Base-by-base conservation (phyloP, 2,797 vertebrate species). In the Lycodopsis pacificus region DNA sequence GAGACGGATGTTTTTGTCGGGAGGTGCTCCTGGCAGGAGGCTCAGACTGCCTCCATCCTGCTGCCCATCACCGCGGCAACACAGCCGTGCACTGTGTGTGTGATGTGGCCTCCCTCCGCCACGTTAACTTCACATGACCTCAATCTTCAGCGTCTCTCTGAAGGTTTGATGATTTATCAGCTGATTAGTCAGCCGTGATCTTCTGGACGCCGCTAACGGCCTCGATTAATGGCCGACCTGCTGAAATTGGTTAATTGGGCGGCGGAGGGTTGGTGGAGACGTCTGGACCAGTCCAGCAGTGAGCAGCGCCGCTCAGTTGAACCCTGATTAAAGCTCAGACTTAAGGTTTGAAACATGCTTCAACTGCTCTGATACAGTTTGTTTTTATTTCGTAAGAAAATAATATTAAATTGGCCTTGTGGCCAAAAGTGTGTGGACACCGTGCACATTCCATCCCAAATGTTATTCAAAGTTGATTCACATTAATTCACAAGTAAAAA, bases 81-180 rank as follows among this genome's bases (percentile, higher is more conserved):
- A 4, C 32, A 32, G 51, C 10, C 1, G 46, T 48, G 12, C 40
- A 13, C 40, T 20, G 46, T 20, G 46, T 48, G 46, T 48, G 46
- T 48, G 15, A 38, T 20, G 44, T 48, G 48, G 71, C 34, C 65
- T 65, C 68, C 38, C 38, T 36, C 56, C 65, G 9, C 44, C 65
- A 48, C 54, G 30, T 82, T 71, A 69, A 78, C 71, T 78, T 78
- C 51, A 46, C 65, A 71, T 77, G 74, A 71, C 77, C 73, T 73
- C 77, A 46, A 54, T 76, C 62, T 73, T 34, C 65, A 46, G 9
- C 1, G 22, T 61, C 64, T 67, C 79, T 75, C 75, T 46, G 48
- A 69, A 80, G 76, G 73, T 56, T 19, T 67, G 66, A 66, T 79
- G 76, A 82, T 86, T 79, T 71, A 82, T 82, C 80, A 74, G 73